A percentile compares a stretch with the other conserved stretches of the same genome.
These are phyloP conservation scores for Phlogophora meticulosa DNA, from an alignment of 2,888 invertebrate species.

Conservation along the genomic window DNA sequence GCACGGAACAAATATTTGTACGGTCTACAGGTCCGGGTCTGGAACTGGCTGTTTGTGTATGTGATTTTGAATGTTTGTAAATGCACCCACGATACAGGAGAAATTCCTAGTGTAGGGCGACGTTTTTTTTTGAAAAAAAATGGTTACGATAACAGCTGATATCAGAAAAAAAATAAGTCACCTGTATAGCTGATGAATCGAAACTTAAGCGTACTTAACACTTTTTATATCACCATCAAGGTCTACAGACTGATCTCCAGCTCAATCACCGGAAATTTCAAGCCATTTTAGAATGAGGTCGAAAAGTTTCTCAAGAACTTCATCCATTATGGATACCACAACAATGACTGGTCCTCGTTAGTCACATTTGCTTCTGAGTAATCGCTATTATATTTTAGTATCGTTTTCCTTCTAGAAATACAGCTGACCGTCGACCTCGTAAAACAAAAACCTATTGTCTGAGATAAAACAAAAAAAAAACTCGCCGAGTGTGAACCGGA, in stretches of 20 bases:
- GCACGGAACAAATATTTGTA: no score
- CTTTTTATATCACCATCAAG: no score
- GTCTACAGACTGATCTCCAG: background rate
- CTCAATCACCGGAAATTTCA: conserved; percentile 10
- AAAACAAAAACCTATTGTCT: conserved; percentile 69
- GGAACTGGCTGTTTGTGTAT: no score
- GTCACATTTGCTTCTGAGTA: conserved; percentile 73
- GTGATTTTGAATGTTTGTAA: no score
- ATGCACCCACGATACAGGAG: no score
- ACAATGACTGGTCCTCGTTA: conserved; percentile 70
- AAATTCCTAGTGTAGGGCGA: no score
- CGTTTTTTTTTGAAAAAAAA: no score
- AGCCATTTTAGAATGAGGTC: conserved; percentile 6
- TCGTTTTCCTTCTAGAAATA: conserved; percentile 71
- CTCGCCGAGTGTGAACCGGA: conserved; percentile 55
- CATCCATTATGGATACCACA: conserved; percentile 67
- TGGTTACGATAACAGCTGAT: no score
- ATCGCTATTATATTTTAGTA: conserved; percentile 54
- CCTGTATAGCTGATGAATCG: no score
- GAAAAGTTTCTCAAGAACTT: conserved; percentile 35
- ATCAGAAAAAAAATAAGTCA: no score
- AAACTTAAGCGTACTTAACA: no score
- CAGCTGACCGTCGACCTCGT: conserved; percentile 54
- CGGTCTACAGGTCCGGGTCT: no score
- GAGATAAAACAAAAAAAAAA: conserved; percentile 50